phyloP scores from a whole-genome alignment of 2,888 invertebrate species.

The Agrochola lychnidis region DNA sequence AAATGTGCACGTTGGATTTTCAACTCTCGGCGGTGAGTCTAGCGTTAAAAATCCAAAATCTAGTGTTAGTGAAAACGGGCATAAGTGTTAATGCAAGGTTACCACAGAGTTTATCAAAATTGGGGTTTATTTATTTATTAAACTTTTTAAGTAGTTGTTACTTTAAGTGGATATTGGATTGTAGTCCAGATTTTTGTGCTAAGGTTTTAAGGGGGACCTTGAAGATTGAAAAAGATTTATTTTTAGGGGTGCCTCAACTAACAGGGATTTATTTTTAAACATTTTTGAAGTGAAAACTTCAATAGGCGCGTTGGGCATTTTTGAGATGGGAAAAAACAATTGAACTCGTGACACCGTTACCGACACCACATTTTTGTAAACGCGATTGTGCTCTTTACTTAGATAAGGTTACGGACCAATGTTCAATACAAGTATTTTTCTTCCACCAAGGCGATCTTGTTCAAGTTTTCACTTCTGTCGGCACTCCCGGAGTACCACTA shows the following conservation, averaged over 20 bases:
- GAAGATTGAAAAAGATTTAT: not conserved
- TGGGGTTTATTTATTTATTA: conserved; percentile 14
- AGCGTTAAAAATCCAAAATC: not conserved
- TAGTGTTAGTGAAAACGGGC: not conserved
- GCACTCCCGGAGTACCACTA: too few relatives aligned
- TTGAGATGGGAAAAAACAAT: too few relatives aligned
- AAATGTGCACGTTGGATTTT: not conserved
- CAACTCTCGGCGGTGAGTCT: not conserved
- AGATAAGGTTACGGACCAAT: too few relatives aligned
- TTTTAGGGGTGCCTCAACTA: not conserved
- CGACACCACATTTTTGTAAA: too few relatives aligned
- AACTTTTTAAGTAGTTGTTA: conserved; percentile 14
- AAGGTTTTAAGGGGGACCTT: conserved; percentile 4
- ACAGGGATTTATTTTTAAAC: too few relatives aligned
- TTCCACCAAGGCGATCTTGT: too few relatives aligned
- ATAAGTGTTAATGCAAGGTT: conserved; percentile 15
- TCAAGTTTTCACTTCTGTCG: too few relatives aligned
- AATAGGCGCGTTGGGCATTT: too few relatives aligned
- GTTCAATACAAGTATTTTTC: too few relatives aligned
- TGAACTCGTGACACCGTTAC: too few relatives aligned
- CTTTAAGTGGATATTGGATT: conserved; percentile 2
- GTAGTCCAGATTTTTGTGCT: conserved; percentile 2
- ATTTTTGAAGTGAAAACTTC: too few relatives aligned
- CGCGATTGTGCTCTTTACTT: too few relatives aligned
- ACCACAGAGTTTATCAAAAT: conserved; percentile 44